Conservation (phyloP, 2,888 invertebrate species). For the Morpho achilles region DNA sequence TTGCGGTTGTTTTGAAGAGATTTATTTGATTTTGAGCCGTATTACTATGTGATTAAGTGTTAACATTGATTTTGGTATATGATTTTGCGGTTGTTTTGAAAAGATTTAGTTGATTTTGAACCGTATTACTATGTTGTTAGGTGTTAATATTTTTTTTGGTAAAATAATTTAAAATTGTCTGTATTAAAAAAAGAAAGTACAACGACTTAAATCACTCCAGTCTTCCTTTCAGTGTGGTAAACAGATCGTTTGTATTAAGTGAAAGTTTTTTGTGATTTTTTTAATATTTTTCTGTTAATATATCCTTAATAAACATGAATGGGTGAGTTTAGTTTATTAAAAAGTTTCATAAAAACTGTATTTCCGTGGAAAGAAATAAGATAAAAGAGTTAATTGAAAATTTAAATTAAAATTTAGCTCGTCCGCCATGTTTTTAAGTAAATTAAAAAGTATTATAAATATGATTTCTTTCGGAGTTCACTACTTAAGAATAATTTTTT, state of each 20-base stretch:
- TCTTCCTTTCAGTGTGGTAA: constrained; percentile 12
- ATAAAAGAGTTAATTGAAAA: too few relatives aligned
- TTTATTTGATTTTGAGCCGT: constrained; percentile 16
- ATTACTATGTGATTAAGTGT: constrained; percentile 1
- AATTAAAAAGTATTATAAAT: too few relatives aligned
- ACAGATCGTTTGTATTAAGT: constrained; percentile 14
- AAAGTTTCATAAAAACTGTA: too few relatives aligned
- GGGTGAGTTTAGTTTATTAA: not conserved
- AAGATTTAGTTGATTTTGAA: constrained; percentile 12
- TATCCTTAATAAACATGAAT: constrained; percentile 2
- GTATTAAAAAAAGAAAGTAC: constrained; percentile 26
- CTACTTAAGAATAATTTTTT: too few relatives aligned
- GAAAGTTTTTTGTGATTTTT: not conserved
- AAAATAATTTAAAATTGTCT: constrained; percentile 3
- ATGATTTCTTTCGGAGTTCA: too few relatives aligned
- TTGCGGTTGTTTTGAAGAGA: not conserved
- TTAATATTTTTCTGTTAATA: not conserved
- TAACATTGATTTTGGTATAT: not conserved
- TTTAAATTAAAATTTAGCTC: too few relatives aligned
- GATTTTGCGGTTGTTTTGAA: not conserved
- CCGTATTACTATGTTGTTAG: constrained; percentile 8
- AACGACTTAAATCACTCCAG: constrained; percentile 13
- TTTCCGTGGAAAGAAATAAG: too few relatives aligned
- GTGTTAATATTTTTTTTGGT: not conserved
- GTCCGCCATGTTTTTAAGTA: too few relatives aligned